Evolutionary conservation across 2,797 vertebrate species (phyloP).

Genomic region (Bothrops alternatus): DNA sequence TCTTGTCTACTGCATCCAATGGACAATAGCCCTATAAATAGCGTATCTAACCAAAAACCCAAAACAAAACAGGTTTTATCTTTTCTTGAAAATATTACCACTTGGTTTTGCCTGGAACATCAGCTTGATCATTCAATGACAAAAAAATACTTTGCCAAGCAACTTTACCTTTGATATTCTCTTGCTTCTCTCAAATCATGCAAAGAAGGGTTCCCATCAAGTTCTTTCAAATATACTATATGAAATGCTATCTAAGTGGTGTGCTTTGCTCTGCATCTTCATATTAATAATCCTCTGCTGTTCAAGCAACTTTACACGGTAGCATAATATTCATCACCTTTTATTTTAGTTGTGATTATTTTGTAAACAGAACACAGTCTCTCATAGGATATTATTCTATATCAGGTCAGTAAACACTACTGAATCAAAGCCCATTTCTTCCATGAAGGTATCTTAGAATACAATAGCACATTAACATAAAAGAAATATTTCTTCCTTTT

Average conservation of each 20-base stretch:
- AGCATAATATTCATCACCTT: slow-evolving; percentile 61
- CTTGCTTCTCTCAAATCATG: slow-evolving; percentile 61
- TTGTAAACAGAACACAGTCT: slow-evolving; percentile 65
- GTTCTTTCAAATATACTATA: slow-evolving; percentile 60
- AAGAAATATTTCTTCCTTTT: slow-evolving; percentile 66
- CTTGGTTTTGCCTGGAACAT: slow-evolving; percentile 72
- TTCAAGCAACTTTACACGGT: slow-evolving; percentile 59
- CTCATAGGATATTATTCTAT: slow-evolving; percentile 60
- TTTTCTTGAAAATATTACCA: slow-evolving; percentile 74
- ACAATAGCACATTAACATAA: slow-evolving; percentile 54
- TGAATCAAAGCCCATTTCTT: slow-evolving; percentile 58
- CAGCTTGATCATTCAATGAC: slow-evolving; percentile 60
- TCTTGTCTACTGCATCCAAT: slow-evolving; percentile 68
- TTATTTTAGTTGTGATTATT: slow-evolving; percentile 58
- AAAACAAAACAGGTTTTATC: slow-evolving; percentile 69
- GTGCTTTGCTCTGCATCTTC: slow-evolving; percentile 56
- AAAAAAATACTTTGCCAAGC: slow-evolving; percentile 63
- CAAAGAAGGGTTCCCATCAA: slow-evolving; percentile 61
- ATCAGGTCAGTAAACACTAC: slow-evolving; percentile 60
- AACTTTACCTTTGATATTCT: slow-evolving; percentile 63
- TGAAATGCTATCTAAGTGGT: slow-evolving; percentile 67
- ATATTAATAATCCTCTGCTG: slow-evolving; percentile 65
- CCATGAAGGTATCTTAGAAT: slow-evolving; percentile 58
- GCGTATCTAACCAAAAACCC: slow-evolving; percentile 71
- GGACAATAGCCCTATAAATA: slow-evolving; percentile 77